Evolutionary conservation across 2,888 invertebrate genomes (phyloP).

Genomic region (Onchidella celtica): DNA sequence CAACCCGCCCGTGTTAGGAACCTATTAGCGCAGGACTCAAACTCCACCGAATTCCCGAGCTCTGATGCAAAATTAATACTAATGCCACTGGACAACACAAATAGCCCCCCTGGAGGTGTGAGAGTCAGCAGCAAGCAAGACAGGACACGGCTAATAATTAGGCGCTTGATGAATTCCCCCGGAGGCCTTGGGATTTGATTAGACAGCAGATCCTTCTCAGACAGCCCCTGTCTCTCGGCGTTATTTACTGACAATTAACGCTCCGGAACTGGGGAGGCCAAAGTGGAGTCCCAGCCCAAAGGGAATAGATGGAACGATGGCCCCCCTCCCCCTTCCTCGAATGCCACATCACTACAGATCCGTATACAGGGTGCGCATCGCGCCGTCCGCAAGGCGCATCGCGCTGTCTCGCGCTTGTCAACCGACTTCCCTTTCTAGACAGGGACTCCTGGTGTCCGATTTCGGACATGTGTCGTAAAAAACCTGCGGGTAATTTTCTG

Average conservation of each 20-base stretch:
- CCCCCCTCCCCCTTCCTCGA: background rate
- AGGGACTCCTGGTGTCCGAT: background rate
- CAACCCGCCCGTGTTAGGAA: background rate
- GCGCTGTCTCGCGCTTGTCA: constrained; percentile 28
- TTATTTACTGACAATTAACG: constrained; percentile 36
- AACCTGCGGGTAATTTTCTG: background rate
- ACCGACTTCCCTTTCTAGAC: constrained; percentile 18
- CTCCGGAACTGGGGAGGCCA: background rate
- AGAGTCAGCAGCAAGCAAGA: background rate
- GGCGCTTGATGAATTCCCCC: background rate
- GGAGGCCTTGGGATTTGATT: constrained; percentile 30
- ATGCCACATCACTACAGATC: too few species aligned
- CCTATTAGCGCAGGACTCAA: background rate
- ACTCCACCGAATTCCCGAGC: background rate
- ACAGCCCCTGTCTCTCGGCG: background rate
- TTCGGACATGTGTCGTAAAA: background rate
- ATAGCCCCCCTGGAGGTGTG: constrained; percentile 3
- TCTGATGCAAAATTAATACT: constrained; percentile 19
- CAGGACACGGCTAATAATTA: constrained; percentile 22
- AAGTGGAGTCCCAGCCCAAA: background rate
- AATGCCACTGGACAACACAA: constrained; percentile 30
- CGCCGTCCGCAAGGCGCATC: background rate
- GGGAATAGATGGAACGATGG: background rate
- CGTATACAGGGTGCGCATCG: too few species aligned
- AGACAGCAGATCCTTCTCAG: background rate